These are phyloP conservation scores for Pithys albifrons DNA, from an alignment of 2,113 vertebrate species.

Conservation along the genomic window DNA sequence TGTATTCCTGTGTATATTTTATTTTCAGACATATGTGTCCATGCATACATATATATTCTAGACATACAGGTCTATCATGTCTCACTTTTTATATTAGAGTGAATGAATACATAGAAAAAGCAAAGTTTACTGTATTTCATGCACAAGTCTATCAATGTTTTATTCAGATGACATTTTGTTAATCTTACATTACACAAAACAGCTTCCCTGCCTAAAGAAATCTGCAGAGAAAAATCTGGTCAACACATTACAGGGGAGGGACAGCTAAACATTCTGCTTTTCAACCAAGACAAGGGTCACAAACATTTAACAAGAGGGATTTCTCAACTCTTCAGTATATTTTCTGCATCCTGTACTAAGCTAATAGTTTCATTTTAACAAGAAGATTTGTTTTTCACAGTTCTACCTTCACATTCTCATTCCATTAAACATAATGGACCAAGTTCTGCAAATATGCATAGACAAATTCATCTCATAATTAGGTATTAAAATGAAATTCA, in stretches of 20 bases:
- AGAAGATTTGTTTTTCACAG: neutral
- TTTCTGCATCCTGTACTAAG: neutral
- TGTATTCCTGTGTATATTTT: slow-evolving; percentile 28
- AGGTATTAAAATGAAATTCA: neutral
- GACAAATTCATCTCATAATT: neutral
- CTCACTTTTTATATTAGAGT: neutral
- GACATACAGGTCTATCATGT: neutral
- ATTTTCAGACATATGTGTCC: slow-evolving; percentile 1
- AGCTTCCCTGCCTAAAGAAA: neutral
- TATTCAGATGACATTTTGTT: slow-evolving; percentile 8
- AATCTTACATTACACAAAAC: slow-evolving; percentile 4
- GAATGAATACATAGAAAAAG: neutral
- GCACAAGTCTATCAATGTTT: neutral
- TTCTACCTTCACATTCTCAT: neutral
- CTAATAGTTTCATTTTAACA: neutral
- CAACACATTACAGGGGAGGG: neutral
- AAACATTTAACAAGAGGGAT: neutral
- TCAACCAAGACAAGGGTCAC: neutral
- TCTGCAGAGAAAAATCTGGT: neutral
- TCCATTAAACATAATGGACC: neutral
- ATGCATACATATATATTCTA: slow-evolving; percentile 1
- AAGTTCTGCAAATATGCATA: neutral
- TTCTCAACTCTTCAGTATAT: neutral
- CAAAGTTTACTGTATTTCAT: neutral
- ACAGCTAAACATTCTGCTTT: neutral